A percentile compares a stretch with the other conserved stretches of the same genome.
phyloP scores from a whole-genome alignment of 2,113 vertebrate species.

The Illadopsis cleaveri region DNA sequence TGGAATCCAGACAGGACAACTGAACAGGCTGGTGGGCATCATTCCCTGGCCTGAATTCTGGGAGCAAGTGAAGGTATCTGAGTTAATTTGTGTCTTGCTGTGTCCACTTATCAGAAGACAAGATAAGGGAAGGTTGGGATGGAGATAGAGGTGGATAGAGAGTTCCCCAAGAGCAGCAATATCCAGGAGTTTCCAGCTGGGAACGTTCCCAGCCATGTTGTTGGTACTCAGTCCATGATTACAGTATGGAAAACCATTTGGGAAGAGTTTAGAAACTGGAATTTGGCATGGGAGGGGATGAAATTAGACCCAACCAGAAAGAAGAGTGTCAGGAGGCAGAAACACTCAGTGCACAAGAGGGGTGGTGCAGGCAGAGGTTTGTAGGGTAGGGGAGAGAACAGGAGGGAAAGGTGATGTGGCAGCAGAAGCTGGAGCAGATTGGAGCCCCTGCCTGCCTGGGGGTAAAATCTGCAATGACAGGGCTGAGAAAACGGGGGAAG shows the following conservation, averaged over 20 bases:
- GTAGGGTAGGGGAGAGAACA: neutral
- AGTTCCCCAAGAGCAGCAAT: neutral
- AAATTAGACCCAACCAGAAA: neutral
- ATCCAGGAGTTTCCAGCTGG: neutral
- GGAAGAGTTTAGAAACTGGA: neutral
- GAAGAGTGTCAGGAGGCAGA: neutral
- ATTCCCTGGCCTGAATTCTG: neutral
- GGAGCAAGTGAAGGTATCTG: fast-evolving
- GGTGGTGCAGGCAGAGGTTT: neutral
- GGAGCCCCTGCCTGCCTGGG: neutral
- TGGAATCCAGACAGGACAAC: neutral
- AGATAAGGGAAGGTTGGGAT: neutral
- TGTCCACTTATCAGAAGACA: neutral
- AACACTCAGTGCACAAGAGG: neutral
- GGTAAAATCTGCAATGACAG: neutral
- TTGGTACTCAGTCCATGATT: neutral
- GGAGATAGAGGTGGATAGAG: neutral
- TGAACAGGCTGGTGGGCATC: neutral
- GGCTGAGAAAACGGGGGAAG: neutral
- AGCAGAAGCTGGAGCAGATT: neutral
- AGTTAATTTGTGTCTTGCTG: neutral
- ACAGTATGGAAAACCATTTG: neutral
- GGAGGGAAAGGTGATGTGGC: neutral
- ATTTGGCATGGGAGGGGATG: neutral
- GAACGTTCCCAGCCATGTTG: neutral